Evolutionary conservation across 2,113 vertebrate species (phyloP), one percentile per base, ranked within the genome.

Genomic region (Platysteira castanea): DNA sequence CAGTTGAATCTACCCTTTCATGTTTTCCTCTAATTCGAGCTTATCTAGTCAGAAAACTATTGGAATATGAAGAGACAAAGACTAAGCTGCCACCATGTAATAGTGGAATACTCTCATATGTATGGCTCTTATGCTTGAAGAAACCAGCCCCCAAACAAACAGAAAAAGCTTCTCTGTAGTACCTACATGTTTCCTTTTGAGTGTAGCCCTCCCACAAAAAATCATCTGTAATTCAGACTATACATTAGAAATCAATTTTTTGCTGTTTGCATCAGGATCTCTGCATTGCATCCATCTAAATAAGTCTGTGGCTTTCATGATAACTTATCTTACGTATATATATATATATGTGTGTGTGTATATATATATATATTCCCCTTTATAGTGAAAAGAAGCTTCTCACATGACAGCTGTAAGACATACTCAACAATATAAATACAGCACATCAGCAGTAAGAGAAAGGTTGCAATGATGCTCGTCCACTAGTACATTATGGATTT

Each of bases 401-500:
- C 28, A 41, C 20, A 37, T 3, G 6, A 24, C 28, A 87, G 27
- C 8, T 70, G 13, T 21, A 56, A 87, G 90, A 39, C 7, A 41
- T 30, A 42, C 0, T 3, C 18, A 90, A 27, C 2, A 24, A 7
- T 28, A 46, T 20, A 70, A 87, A 60, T 20, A 71, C 8, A 60
- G 6, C 2, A 41, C 6, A 56, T 69, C 3, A 61, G 4, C 33
- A 78, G 28, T 54, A 39, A 46, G 4, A 14, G 8, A n/a, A 61
- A 77, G 9, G 3, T 21, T 78, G 15, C 6, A 10, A 13, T 53
- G n/a, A 27, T 71, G 2, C 5, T 85, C 1, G 0, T 35, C 30
- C 6, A 5, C 5, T 52, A 30, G 13, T 28, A 56, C n/a, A 24
- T 22, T 6, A 30, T 16, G 46, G 22, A 26, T 19, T 37, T 28